Percentiles rank a stretch among this genome's conserved stretches.
These are phyloP conservation scores for Girardinichthys multiradiatus DNA, from an alignment of 2,113 vertebrate genomes.

Conservation along the genomic window DNA sequence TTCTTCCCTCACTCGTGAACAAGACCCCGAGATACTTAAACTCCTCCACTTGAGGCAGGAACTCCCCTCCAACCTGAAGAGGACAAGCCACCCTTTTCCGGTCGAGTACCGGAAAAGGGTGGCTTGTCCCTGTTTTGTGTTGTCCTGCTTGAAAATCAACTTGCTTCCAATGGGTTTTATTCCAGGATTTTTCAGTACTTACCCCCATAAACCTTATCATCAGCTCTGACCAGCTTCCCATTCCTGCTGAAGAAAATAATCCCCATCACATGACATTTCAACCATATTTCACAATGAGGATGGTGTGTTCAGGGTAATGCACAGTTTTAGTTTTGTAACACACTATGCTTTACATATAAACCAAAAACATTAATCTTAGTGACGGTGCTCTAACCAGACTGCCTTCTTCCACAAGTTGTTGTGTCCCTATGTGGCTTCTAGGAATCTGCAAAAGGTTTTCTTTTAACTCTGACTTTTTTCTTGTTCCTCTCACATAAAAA, in stretches of 20 bases:
- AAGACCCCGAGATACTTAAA: too few species aligned
- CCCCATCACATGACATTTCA: too few species aligned
- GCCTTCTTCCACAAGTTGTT: too few species aligned
- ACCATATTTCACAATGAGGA: too few species aligned
- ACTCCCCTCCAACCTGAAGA: too few species aligned
- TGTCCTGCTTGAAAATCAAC: not conserved
- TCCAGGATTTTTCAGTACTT: not conserved
- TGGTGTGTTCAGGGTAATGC: too few species aligned
- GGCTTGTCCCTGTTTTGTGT: too few species aligned
- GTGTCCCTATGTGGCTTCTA: not conserved
- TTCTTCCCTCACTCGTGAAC: too few species aligned
- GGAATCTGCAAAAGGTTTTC: not conserved
- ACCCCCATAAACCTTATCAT: not conserved
- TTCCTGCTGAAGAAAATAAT: not conserved
- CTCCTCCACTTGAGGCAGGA: too few species aligned
- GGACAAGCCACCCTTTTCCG: too few species aligned
- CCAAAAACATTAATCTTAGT: not conserved
- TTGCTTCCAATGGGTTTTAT: not conserved
- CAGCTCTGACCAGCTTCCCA: not conserved
- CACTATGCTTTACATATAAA: not conserved
- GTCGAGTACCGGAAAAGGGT: too few species aligned
- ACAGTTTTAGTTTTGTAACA: not conserved
- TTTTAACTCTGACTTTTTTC: not conserved
- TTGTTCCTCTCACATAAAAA: not conserved
- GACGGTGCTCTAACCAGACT: not conserved